Conservation (phyloP, 2,113 vertebrate species). For the Erpornis zantholeuca region DNA sequence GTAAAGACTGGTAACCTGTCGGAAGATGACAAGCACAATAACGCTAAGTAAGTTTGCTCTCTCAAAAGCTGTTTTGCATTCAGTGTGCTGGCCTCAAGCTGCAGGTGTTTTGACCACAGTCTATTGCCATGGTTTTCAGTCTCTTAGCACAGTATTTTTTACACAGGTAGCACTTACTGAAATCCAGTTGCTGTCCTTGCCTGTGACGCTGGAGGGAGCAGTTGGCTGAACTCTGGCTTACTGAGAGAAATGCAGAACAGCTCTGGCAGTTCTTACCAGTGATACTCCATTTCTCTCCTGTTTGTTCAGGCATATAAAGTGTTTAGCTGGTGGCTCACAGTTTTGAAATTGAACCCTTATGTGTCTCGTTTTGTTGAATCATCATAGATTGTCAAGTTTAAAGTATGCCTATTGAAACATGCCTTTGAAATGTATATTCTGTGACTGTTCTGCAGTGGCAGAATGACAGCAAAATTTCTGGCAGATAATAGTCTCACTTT, state of each 20-base stretch:
- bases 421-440: background rate
- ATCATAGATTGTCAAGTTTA: background rate
- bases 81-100: background rate
- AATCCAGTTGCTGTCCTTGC: background rate
- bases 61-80: background rate
- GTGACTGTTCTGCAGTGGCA: background rate
- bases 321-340: background rate
- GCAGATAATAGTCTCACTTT: background rate
- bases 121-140: background rate
- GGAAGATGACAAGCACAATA: slow-evolving; percentile 90
- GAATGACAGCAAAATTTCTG: background rate
- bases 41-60: slow-evolving; percentile 87
- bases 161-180: background rate
- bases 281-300: background rate
- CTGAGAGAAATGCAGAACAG: background rate
- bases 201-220: background rate
- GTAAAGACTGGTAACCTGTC: slow-evolving; percentile 86
- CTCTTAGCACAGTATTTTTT: background rate
- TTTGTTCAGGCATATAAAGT: background rate
- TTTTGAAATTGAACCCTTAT: background rate
- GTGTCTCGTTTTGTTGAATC: background rate
- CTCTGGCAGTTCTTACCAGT: background rate
- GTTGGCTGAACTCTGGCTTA: background rate
- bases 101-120: background rate
- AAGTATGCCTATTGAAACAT: background rate